These are phyloP conservation scores for Hipparchia sbordonii DNA, from an alignment of 2,888 invertebrate genomes.

Conservation along the genomic window DNA sequence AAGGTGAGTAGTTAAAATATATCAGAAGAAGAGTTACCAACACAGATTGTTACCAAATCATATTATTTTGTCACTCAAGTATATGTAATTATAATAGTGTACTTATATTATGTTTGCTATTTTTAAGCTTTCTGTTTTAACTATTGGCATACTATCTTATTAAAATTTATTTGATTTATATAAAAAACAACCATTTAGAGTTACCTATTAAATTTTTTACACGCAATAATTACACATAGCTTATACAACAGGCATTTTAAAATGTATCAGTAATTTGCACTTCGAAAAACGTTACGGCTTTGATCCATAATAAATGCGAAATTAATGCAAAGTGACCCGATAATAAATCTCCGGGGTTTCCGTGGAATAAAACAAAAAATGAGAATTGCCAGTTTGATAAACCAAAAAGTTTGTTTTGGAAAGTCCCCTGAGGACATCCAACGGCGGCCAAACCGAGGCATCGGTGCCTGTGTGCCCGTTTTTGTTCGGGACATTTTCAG, in stretches of 20 bases:
- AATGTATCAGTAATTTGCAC: constrained; percentile 26
- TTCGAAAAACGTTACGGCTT: constrained; percentile 40
- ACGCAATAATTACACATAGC: background rate
- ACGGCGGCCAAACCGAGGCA: constrained; percentile 46
- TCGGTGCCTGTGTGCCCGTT: constrained; percentile 35
- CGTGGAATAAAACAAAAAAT: constrained; percentile 79
- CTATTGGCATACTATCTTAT: no score
- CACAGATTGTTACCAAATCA: no score
- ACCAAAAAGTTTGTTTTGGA: constrained; percentile 78
- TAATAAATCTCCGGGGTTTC: constrained; percentile 76
- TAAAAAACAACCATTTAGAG: no score
- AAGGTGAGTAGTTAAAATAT: no score
- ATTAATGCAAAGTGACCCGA: constrained; percentile 78
- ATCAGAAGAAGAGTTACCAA: no score
- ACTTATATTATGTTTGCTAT: no score
- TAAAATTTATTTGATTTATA: no score
- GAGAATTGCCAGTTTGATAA: constrained; percentile 76
- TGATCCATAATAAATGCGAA: constrained; percentile 75
- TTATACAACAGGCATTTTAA: background rate
- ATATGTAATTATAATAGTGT: no score
- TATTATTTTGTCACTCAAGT: no score
- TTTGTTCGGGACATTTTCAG: constrained; percentile 49
- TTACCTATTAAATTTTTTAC: no score
- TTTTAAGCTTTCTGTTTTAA: no score
- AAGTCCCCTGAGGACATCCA: constrained; percentile 61